phyloP scores from a whole-genome alignment of 2,797 vertebrate species.

The Artibeus lituratus region DNA sequence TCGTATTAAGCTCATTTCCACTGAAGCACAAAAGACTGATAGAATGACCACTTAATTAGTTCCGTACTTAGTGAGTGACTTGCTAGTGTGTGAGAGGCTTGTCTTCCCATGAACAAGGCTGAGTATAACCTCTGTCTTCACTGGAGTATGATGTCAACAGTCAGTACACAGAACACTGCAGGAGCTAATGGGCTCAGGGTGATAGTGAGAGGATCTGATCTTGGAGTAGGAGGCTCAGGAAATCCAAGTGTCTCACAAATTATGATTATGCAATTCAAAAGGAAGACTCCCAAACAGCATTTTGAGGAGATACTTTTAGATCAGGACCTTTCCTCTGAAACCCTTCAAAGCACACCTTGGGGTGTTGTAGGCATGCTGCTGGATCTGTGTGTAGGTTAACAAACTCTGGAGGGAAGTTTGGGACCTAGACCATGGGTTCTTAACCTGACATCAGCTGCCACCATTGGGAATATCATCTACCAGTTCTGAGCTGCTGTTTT shows the following conservation, averaged over 20 bases:
- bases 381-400: not conserved
- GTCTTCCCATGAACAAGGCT: not conserved
- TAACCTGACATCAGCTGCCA: not conserved
- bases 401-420: not conserved
- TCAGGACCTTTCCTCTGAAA: not conserved
- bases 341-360: not conserved
- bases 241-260: not conserved
- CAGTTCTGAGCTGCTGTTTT: not conserved
- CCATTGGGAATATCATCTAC: not conserved
- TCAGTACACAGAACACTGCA: not conserved
- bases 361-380: accelerated
- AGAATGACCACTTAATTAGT: not conserved
- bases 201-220: not conserved
- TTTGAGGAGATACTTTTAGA: not conserved
- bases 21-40: not conserved
- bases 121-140: not conserved
- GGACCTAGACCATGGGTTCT: not conserved
- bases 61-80: not conserved
- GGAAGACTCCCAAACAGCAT: not conserved
- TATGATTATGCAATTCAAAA: not conserved
- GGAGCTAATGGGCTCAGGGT: not conserved
- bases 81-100: not conserved
- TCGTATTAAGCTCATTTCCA: not conserved
- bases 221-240: not conserved
- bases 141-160: not conserved